Percentiles rank a stretch among this genome's conserved stretches.
phyloP scores from a whole-genome alignment of 2,797 vertebrate species.

The Falco cherrug region DNA sequence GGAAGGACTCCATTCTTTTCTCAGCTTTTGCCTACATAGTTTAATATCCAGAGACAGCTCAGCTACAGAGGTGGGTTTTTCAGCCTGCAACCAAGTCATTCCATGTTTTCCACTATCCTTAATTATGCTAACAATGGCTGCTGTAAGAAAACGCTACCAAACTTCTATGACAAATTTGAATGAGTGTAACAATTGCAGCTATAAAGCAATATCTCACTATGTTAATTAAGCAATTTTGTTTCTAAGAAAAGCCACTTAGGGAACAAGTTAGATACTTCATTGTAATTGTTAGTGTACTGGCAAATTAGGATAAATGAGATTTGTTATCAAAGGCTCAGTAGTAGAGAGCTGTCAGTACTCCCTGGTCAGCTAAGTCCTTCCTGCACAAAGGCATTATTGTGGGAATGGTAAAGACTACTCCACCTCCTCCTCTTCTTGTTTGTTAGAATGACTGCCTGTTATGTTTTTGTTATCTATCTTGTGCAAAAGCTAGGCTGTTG shows the following conservation, averaged over 20 bases:
- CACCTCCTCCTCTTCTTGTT: neutral
- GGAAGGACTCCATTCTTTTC: neutral
- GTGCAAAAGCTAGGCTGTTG: neutral
- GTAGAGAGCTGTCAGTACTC: neutral
- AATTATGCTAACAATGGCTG: neutral
- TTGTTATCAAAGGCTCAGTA: neutral
- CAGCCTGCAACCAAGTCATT: neutral
- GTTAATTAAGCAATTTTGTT: constrained; percentile 6
- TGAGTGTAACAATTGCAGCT: neutral
- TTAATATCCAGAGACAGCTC: neutral
- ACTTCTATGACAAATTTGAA: neutral
- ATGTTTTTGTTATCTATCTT: neutral
- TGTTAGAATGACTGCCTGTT: neutral
- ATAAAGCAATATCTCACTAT: neutral
- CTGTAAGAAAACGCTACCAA: neutral
- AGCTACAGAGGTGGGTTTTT: neutral
- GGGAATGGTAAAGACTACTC: neutral
- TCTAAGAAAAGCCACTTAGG: constrained; percentile 11
- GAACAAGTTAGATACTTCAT: neutral
- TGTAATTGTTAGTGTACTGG: neutral
- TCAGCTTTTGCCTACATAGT: neutral
- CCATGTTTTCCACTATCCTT: neutral
- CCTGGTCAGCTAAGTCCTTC: neutral
- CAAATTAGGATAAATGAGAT: neutral
- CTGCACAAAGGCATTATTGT: neutral